phyloP scores from a whole-genome alignment of 2,113 vertebrate genomes.

The Pithys albifrons region DNA sequence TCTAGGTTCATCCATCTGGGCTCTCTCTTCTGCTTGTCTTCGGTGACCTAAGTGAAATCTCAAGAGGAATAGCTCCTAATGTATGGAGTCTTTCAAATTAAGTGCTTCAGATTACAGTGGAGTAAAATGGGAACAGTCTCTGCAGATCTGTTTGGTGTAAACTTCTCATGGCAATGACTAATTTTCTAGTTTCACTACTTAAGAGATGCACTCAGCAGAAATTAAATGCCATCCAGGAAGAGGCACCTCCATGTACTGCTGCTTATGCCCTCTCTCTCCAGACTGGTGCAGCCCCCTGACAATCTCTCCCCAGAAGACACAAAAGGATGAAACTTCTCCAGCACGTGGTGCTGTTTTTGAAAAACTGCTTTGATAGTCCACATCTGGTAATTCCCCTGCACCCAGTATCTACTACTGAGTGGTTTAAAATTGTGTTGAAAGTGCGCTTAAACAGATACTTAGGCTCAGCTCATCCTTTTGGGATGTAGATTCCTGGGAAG shows the following conservation, averaged over 20 bases:
- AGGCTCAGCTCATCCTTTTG: background rate
- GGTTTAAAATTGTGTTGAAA: background rate
- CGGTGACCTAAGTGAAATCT: background rate
- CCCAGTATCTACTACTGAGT: background rate
- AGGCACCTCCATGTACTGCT: background rate
- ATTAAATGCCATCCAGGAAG: background rate
- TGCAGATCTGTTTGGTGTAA: background rate
- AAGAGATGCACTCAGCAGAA: background rate
- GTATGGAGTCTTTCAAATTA: background rate
- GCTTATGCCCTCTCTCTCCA: background rate
- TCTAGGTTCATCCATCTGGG: background rate
- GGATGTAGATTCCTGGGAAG: background rate
- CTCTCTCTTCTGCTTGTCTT: background rate
- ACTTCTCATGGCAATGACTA: background rate
- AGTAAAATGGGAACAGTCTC: background rate
- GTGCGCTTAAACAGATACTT: background rate
- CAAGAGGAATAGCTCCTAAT: background rate
- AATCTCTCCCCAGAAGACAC: background rate
- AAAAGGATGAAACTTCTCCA: background rate
- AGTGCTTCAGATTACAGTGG: background rate
- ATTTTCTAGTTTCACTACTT: background rate
- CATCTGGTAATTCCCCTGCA: background rate
- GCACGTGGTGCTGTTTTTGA: background rate
- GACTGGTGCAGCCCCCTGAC: background rate
- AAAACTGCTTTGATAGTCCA: background rate